Conservation (phyloP, 2,113 vertebrate genomes). For the Elaphurus davidianus region DNA sequence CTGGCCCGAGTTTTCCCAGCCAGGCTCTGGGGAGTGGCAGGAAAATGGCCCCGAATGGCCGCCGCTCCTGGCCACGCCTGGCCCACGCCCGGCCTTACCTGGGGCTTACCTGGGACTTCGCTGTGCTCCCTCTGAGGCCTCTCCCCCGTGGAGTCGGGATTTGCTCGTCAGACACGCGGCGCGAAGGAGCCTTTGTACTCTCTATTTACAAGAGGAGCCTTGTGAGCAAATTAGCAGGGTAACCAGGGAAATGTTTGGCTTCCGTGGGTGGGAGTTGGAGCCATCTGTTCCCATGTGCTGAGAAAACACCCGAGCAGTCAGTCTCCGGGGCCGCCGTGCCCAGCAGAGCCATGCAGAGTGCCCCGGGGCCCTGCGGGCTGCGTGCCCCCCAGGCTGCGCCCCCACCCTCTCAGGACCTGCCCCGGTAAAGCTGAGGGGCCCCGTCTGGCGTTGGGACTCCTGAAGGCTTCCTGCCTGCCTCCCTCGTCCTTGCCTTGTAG, state of each 20-base stretch:
- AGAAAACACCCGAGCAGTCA: slow-evolving; percentile 18
- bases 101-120: neutral
- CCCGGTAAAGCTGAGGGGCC: accelerated
- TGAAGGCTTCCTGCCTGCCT: neutral
- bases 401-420: neutral
- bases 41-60: neutral
- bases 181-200: slow-evolving; percentile 29
- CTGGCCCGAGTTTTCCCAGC: neutral
- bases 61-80: neutral
- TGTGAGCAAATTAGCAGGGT: slow-evolving; percentile 66
- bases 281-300: slow-evolving; percentile 69
- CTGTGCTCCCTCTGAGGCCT: neutral
- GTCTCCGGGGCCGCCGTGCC: neutral
- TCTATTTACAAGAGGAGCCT: slow-evolving; percentile 66
- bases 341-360: neutral
- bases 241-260: slow-evolving; percentile 76
- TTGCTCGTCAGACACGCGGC: neutral
- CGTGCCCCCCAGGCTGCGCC: neutral
- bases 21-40: neutral
- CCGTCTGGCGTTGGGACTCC: accelerated
- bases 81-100: neutral
- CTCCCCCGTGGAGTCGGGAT: neutral
- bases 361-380: neutral
- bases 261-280: slow-evolving; percentile 57
- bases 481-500: accelerated